Base-by-base conservation (phyloP, 2,113 vertebrate species). In the Malurus melanocephalus region DNA sequence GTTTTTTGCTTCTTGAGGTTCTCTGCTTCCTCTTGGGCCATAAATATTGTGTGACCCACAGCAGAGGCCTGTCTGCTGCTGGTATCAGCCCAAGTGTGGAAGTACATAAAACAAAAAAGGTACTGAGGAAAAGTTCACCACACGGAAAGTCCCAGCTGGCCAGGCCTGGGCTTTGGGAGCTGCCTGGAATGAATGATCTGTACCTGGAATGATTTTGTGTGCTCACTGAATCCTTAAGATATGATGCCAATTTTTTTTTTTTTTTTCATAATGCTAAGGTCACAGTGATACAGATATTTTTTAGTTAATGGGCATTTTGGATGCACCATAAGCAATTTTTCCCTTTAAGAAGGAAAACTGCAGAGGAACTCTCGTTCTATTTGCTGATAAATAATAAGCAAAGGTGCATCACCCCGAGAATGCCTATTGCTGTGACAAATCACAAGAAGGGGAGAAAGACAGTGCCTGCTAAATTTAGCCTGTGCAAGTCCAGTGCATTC, bases 341-440 rank as follows among this genome's bases (percentile, higher is more conserved):
- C 48, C 27, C n/a, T 33, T 53, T 73, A 68, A 72, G 88, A 91
- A 85, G 51, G 74, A 83, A 91, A 87, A 89, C 62, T 91, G 65
- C 81, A 85, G 46, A 64, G 86, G 79, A 53, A 74, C 74, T 61
- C 66, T 85, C 53, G 33, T 94, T 85, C 73, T 95, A 18, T 87
- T 94, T 85, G 85, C 64, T 93, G 94, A 80, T 93, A 51, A 80
- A 42, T 76, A 88, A 66, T 77, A 91, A 94, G 91, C 92, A 93
- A 95, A 96, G 76, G 79, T 60, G 7, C 74, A 78, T 96, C 91
- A 89, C 79, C 95, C 89, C 90, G 89, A 75, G 85, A 96, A 95
- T 94, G 90, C 59, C 95, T 87, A 59, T 94, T 95, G 93, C 10
- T 64, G 91, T 95, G 90, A 95, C 93, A 96, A 95, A 96, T 94